Percentiles rank a stretch among this genome's conserved stretches.
phyloP scores from a whole-genome alignment of 1,140 invertebrate species.

The Protaetia brevitarsis region DNA sequence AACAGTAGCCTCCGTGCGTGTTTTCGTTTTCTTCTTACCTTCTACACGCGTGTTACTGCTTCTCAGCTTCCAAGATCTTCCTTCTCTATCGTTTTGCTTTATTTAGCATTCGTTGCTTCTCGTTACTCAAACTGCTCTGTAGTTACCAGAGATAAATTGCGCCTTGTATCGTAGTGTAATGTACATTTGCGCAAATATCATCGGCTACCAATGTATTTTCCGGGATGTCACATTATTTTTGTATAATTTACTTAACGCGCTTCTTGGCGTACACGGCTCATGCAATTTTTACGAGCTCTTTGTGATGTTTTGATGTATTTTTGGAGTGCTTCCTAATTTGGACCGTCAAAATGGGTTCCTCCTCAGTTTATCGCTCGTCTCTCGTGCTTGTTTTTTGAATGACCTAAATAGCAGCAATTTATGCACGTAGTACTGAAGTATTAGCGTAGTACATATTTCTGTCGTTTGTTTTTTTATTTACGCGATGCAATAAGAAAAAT shows the following conservation, averaged over 20 bases:
- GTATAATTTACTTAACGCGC: background rate
- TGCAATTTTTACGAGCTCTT: background rate
- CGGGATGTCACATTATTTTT: background rate
- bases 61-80: too few relatives aligned
- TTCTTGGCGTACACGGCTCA: background rate
- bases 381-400: background rate
- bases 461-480: too few relatives aligned
- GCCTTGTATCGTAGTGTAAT: too few relatives aligned
- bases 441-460: background rate
- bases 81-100: too few relatives aligned
- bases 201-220: too few relatives aligned
- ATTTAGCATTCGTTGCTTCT: too few relatives aligned
- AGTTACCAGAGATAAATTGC: too few relatives aligned
- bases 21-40: background rate
- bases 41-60: too few relatives aligned
- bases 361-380: background rate
- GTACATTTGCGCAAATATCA: too few relatives aligned
- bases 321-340: slow-evolving; percentile 13
- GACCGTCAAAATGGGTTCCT: background rate
- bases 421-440: background rate
- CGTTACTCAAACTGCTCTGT: too few relatives aligned
- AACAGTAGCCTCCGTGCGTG: background rate
- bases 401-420: slow-evolving; percentile 5
- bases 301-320: slow-evolving; percentile 1
- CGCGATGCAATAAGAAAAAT: too few relatives aligned